These are phyloP conservation scores for Gallinago media DNA, from an alignment of 2,113 vertebrate genomes.

Conservation along the genomic window DNA sequence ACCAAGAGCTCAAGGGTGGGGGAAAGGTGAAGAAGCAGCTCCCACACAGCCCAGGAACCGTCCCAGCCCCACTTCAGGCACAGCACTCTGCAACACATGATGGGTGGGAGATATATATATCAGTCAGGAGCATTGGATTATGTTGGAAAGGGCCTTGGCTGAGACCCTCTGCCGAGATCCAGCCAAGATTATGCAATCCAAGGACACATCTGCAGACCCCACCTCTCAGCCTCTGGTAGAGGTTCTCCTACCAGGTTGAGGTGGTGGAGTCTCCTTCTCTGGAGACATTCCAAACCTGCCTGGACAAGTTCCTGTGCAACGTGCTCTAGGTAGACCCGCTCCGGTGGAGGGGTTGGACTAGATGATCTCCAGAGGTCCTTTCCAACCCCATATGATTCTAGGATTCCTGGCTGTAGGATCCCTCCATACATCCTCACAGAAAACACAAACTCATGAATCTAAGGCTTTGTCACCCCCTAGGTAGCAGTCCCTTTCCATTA, in stretches of 20 bases:
- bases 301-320: no score
- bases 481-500: background rate
- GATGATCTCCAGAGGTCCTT: no score
- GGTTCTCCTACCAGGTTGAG: background rate
- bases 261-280: no score
- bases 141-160: background rate
- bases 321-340: no score
- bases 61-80: rapidly evolving
- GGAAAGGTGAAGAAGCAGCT: background rate
- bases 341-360: no score
- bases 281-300: no score
- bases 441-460: background rate
- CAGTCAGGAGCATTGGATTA: background rate
- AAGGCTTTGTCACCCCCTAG: no score
- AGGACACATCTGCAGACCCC: background rate
- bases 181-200: background rate
- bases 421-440: background rate
- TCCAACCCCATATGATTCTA: no score
- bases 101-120: no score
- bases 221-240: background rate
- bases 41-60: rapidly evolving
- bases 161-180: background rate
- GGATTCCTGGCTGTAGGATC: background rate
- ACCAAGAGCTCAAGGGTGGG: background rate
- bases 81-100: background rate